A percentile compares a stretch with the other conserved stretches of the same genome.
These are phyloP conservation scores for Pipra filicauda DNA, from an alignment of 2,113 vertebrate genomes.

Conservation along the genomic window DNA sequence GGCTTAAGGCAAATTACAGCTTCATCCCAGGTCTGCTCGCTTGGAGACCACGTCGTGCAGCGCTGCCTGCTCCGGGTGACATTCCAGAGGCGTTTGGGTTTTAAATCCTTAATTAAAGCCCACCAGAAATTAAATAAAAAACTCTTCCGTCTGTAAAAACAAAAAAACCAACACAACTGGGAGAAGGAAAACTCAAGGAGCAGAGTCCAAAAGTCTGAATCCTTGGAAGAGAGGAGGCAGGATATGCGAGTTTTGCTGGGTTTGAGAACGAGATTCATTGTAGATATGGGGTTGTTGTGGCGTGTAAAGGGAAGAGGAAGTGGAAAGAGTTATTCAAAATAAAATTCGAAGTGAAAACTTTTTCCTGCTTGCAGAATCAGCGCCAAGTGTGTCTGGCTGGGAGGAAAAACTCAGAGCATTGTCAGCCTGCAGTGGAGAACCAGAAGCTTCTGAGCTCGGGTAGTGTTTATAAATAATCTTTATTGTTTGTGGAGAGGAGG, in stretches of 20 bases:
- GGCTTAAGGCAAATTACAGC: background rate
- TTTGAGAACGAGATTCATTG: background rate
- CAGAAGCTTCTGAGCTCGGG: background rate
- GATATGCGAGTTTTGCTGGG: background rate
- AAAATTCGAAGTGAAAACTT: background rate
- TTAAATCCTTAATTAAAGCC: background rate
- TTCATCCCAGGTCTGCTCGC: background rate
- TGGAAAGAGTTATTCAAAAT: background rate
- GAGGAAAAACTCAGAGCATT: background rate
- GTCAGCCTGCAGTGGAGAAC: background rate
- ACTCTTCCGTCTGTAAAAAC: background rate
- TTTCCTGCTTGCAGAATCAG: background rate
- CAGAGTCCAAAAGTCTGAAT: background rate
- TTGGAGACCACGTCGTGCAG: background rate
- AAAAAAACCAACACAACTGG: background rate
- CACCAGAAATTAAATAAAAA: background rate
- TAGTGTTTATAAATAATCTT: constrained; percentile 5
- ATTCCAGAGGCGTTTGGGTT: background rate
- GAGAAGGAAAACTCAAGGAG: background rate
- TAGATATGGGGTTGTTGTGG: background rate
- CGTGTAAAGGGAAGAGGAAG: background rate
- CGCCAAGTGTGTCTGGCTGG: background rate
- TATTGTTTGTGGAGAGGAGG: background rate
- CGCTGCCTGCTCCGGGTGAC: background rate
- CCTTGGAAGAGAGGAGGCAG: background rate